phyloP scores from a whole-genome alignment of 1,140 invertebrate genomes.

The Daktulosphaira vitifoliae region DNA sequence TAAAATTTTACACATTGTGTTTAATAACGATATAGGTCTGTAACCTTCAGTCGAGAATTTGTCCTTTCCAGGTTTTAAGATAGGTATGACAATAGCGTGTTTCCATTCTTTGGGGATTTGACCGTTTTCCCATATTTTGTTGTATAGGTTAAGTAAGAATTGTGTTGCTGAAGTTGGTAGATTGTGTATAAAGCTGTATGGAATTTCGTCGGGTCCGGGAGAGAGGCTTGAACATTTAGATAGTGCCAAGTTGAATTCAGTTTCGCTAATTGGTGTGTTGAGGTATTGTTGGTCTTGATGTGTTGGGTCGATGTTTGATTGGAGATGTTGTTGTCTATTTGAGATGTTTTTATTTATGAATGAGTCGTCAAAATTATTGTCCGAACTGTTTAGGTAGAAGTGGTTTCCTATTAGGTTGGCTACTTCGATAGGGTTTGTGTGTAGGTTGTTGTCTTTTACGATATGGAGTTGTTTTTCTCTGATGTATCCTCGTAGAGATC shows the following conservation, averaged over 20 bases:
- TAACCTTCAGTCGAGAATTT: constrained; percentile 47
- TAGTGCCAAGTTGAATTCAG: background rate
- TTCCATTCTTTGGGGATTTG: background rate
- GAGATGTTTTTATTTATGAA: background rate
- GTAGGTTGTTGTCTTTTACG: background rate
- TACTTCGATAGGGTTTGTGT: background rate
- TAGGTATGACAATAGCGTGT: background rate
- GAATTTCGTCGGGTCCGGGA: background rate
- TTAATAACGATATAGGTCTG: constrained; percentile 50
- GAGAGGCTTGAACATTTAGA: background rate
- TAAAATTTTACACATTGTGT: background rate
- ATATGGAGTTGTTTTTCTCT: background rate
- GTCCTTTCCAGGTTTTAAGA: constrained; percentile 33
- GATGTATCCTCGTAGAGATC: background rate
- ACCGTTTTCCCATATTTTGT: background rate
- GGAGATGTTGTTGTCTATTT: background rate
- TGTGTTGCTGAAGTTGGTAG: background rate
- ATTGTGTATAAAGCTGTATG: background rate
- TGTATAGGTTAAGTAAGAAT: background rate
- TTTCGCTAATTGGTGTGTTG: background rate
- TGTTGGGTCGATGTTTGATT: background rate
- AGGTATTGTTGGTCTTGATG: background rate
- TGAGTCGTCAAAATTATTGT: background rate
- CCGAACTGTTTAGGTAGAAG: background rate
- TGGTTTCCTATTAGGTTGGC: background rate